Conservation (phyloP, 53 echinoderm and acorn worm genomes). For the Paelopatides confundens region DNA sequence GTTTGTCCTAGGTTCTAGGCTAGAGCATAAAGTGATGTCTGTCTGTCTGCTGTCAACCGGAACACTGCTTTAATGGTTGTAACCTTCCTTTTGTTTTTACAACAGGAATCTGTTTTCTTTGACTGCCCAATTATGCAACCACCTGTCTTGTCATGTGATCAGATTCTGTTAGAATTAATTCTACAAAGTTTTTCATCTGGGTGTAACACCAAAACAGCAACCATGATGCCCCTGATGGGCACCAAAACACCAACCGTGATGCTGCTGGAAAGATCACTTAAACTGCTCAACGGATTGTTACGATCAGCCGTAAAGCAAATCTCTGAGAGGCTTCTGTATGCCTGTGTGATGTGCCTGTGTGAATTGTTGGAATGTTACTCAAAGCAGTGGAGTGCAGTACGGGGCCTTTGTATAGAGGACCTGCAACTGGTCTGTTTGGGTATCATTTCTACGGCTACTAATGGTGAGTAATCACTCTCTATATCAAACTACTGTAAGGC, state of each 20-base stretch:
- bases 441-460: neutral
- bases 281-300: neutral
- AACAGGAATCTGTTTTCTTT: neutral
- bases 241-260: neutral
- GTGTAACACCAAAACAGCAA: neutral
- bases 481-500: neutral
- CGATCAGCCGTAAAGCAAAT: neutral
- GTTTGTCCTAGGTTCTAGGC: no score
- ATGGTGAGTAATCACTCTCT: neutral
- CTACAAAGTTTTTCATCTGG: neutral
- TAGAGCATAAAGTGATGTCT: no score
- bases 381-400: neutral
- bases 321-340: neutral
- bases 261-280: neutral
- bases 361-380: neutral
- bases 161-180: neutral
- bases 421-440: neutral
- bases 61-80: no score
- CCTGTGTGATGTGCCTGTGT: constrained; percentile 5
- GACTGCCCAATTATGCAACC: neutral
- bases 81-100: neutral
- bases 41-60: no score
- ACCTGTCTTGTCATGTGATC: neutral
- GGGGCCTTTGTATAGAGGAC: neutral
- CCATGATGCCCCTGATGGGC: no score